A percentile compares a stretch with the other conserved stretches of the same genome.
Conservation (phyloP, 2,797 vertebrate species). For the Parauchenoglanis ngamensis region DNA sequence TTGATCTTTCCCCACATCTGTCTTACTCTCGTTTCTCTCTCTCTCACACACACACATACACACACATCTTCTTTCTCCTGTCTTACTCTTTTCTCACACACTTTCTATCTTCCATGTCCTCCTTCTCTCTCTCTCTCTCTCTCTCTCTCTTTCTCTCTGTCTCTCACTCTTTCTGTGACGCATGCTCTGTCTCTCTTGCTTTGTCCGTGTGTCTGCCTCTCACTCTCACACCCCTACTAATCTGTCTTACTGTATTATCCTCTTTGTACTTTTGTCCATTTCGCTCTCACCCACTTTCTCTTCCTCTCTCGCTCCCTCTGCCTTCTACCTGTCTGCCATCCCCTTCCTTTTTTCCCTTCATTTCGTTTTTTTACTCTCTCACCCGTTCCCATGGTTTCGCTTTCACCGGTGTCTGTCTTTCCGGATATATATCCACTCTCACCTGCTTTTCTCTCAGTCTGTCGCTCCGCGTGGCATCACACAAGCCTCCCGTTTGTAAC, state of each 20-base stretch:
- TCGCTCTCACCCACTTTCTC: neutral
- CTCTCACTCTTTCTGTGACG: neutral
- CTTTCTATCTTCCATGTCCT: neutral
- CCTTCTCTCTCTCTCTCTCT: too few species aligned
- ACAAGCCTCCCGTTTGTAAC: slow-evolving; percentile 11
- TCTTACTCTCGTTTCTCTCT: neutral
- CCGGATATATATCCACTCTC: neutral
- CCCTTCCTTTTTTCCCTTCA: neutral
- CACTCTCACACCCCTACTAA: neutral
- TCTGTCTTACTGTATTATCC: neutral
- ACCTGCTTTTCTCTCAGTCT: neutral
- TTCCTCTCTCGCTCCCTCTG: neutral
- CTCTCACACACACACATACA: neutral
- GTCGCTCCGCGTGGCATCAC: neutral
- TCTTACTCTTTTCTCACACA: neutral
- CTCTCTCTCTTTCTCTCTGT: neutral
- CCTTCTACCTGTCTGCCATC: neutral
- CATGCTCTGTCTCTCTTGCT: neutral
- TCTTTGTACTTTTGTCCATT: neutral
- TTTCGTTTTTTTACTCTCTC: neutral
- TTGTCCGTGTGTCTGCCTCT: neutral
- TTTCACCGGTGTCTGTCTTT: neutral
- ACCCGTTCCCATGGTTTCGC: neutral
- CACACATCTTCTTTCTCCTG: neutral
- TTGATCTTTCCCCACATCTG: neutral